Base-by-base conservation (phyloP, 1,140 invertebrate genomes). In the Pseudomyrmex concolor region DNA sequence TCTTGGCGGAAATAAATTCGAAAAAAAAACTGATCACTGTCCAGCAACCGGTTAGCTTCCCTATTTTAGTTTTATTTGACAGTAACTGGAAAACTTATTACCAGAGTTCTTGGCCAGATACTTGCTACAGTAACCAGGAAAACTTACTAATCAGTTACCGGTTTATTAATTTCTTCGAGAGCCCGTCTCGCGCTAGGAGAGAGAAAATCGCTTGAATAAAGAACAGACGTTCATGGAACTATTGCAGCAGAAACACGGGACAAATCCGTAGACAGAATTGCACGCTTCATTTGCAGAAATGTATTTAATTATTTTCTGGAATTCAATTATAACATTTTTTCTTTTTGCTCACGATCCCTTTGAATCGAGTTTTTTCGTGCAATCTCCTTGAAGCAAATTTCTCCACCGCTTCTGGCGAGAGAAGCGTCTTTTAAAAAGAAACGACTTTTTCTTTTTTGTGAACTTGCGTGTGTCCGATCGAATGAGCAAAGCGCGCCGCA, bases 271-370 rank as follows among this genome's bases (percentile, higher is more conserved):
- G n/a, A 55, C 17, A 68, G 54, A 71, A 34, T 7, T 7, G 34
- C 34, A 80, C 71, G 67, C 54, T 70, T 80, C 66, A 80, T 80
- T 70, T 78, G 15, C 51, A 48, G 54, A 15, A 78, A 70, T 78
- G 48, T 68, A 68, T 78, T 78, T 78, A 68, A 59, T 78, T 78
- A 71, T 71, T 80, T 80, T 80, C 43, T 50, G 22, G n/a, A 80
- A 80, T 80, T 71, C 19, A 22, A 62, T 48, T 59, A 34, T 34
- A 68, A 60, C 19, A 71, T 50, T 22, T 10, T 10, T 9, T 8
- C 45, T n/a, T 9, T 51, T 34, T 59, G 43, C 54, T 19, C 55
- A 34, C 7, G 66, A 59, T 8, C 64, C 10, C 10, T 78, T 78
- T 45, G 22, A 59, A n/a, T 8, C 34, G 34, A 68, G 9, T n/a